Base-by-base conservation (phyloP, 2,888 invertebrate species). In the Linnaemya vulpina region DNA sequence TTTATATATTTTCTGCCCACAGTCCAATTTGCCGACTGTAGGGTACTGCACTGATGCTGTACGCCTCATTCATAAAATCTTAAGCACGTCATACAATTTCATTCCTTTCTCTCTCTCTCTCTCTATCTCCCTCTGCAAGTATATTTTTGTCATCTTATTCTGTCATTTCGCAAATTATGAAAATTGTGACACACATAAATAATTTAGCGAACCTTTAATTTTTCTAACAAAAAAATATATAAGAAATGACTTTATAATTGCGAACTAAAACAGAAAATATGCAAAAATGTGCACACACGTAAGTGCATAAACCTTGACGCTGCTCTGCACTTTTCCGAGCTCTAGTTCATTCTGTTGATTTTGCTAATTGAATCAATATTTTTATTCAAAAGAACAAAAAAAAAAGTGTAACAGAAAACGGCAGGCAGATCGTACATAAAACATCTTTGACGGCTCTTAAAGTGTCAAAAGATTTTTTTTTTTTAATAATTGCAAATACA, bases 121-220 rank as follows among this genome's bases (percentile, higher is more conserved):
- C 65, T 65, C 25, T 53, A 40, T 78, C 10, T 11, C 38, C 8
- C 1, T 5, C 8, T 1, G 11, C 11, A 40, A 8, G 17, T 17
- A 25, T 49, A 46, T 62, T 71, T 70, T 40, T 60, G 51, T 51
- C 51, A 63, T 71, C 65, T 78, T 46, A 65, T 55, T 62, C 40
- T 80, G 80, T 74, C 80, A 80, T 74, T 74, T 80, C 74, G 63
- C 74, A 80, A 80, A 67, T 80, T 73, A 73, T 73, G 73, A 73
- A 71, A 67, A 55, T 68, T 80, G 20, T 74, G 73, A 80, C 80
- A 80, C 58, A 74, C 58, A 80, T 80, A 80, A 74, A 80, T 74
- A 51, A 80, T 80, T 74, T 74, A 80, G 80, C 74, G 40, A 58
- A 67, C 38, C 58, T 80, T 79, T 67, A n/a, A 13, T 79, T 63